Percentiles rank a stretch among this genome's conserved stretches.
These are phyloP conservation scores for Phacellophora camtschatica DNA, from an alignment of 30 jellyfish, hydroid and myxozoan species.

Conservation along the genomic window DNA sequence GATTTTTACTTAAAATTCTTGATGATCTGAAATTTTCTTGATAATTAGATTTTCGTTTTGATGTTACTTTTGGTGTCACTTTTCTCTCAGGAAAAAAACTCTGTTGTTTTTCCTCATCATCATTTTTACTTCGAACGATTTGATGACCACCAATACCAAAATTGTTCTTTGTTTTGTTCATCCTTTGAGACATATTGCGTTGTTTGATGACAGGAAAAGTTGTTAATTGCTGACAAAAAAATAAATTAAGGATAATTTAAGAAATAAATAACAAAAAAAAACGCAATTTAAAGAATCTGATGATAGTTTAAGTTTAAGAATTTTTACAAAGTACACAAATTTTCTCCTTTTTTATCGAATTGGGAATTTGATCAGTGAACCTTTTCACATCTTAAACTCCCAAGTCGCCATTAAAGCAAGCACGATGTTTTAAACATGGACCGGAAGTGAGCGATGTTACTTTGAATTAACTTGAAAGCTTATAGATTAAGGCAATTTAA, in stretches of 20 bases:
- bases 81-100: background rate
- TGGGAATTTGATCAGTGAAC: too few species aligned
- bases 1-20: slow-evolving; percentile 15
- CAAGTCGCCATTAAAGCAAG: too few species aligned
- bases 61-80: background rate
- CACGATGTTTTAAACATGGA: too few species aligned
- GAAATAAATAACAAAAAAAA: background rate
- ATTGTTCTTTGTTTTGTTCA: background rate
- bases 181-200: background rate
- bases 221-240: background rate
- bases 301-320: too few species aligned
- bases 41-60: background rate
- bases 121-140: background rate
- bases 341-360: too few species aligned
- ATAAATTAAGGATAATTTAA: background rate
- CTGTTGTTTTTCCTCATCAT: background rate
- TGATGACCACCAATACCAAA: background rate
- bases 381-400: too few species aligned
- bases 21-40: slow-evolving; percentile 11
- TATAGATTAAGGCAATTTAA: too few species aligned
- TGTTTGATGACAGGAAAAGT: background rate
- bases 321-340: too few species aligned
- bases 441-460: too few species aligned
- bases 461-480: too few species aligned
- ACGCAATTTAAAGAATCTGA: too few species aligned